Base-by-base conservation (phyloP, 1,140 invertebrate species). In the Hydropsyche tenuis region DNA sequence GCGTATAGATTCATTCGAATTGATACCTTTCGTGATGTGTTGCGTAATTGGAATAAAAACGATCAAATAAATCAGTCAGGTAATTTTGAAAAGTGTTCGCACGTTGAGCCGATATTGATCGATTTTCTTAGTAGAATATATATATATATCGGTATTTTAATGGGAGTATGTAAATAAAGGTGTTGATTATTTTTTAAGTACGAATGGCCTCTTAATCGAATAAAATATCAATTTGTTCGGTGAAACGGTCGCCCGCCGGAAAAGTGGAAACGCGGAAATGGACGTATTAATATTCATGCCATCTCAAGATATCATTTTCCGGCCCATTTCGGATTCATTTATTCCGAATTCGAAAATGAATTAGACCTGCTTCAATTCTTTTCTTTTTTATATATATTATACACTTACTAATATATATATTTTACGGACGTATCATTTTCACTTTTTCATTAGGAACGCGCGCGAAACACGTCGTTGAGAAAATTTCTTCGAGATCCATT, bases 1-100 rank as follows among this genome's bases (percentile, higher is more conserved):
- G 62, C 75, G 75, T 76, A 76, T 76, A 76, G 75, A 73, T 76
- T 76, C 68, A 42, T 76, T 73, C 72, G 14, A 66, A 70, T 73
- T 73, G 75, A 76, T 75, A 73, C 72, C 74, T 73, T 73, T 60
- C 69, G 45, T 37, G 45, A 71, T 22, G 46, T 37, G 9, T 37
- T 37, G 30, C 25, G 25, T 6, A 25, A 14, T 14, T 16, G 20
- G 9, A 51, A 51, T 5, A 51, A 51, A 51, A 16, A 20, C 43
- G 14, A n/a, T 51, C 14, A 51, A 51, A 51, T 51, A 51, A 5
- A 5, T 51, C 3, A 5, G 3, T 14, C 14, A 51, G 14, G n/a
- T n/a, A n/a, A n/a, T n/a, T n/a, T n/a, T n/a, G n/a, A n/a, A n/a
- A n/a, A n/a, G n/a, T n/a, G n/a, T n/a, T n/a, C n/a, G n/a, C n/a